Evolutionary conservation across 2,888 invertebrate species (phyloP).

Genomic region (Electrophaes corylata): DNA sequence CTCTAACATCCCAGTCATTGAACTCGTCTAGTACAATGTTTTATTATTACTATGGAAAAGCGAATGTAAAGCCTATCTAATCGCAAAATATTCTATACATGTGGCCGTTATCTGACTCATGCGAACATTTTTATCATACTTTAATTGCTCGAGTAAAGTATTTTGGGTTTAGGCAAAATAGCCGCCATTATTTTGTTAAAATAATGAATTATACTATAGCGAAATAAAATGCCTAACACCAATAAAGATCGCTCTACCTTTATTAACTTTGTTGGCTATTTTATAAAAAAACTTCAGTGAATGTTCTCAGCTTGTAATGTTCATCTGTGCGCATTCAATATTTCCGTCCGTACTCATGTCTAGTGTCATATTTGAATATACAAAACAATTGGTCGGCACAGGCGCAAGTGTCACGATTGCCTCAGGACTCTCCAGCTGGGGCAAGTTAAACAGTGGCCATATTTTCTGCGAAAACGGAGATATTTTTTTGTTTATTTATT

Average conservation of each 20-base stretch:
- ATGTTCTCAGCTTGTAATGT: background rate
- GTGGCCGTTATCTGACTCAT: constrained; percentile 31
- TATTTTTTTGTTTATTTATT: background rate
- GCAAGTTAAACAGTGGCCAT: constrained; percentile 18
- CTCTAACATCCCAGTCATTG: constrained; percentile 49
- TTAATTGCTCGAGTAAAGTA: constrained; percentile 17
- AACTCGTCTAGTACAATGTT: constrained; percentile 41
- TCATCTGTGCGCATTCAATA: constrained; percentile 20
- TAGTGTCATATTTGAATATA: constrained; percentile 56
- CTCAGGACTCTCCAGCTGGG: constrained; percentile 13
- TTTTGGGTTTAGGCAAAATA: background rate
- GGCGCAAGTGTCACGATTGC: constrained; percentile 44
- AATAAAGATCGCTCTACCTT: too few relatives aligned
- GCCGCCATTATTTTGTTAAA: background rate
- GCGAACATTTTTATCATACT: constrained; percentile 29
- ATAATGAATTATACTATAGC: too few relatives aligned
- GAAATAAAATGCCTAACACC: too few relatives aligned
- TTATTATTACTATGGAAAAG: constrained; percentile 35
- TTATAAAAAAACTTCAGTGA: background rate
- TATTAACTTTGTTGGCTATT: too few relatives aligned
- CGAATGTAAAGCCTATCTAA: constrained; percentile 38
- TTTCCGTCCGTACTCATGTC: constrained; percentile 35
- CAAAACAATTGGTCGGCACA: constrained; percentile 60
- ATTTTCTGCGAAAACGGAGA: constrained; percentile 6
- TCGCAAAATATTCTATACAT: constrained; percentile 34